A percentile compares a stretch with the other conserved stretches of the same genome.
Conservation (phyloP, 2,797 vertebrate species). For the Acropternis orthonyx region DNA sequence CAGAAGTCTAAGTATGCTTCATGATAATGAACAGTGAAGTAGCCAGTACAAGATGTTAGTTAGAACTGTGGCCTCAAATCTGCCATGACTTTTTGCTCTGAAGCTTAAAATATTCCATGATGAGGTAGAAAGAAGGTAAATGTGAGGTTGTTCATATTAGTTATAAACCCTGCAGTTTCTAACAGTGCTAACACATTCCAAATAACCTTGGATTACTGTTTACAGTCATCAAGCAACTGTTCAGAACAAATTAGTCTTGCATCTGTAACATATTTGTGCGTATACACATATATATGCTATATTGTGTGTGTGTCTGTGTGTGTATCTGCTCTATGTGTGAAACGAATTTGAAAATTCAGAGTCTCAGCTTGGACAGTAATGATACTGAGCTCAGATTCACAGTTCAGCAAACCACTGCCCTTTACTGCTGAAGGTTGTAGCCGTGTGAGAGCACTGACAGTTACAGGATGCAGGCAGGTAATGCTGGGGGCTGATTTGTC, state of each 20-base stretch:
- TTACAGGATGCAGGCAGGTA: background rate
- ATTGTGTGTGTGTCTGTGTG: background rate
- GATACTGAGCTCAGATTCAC: background rate
- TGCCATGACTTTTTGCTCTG: background rate
- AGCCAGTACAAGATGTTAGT: background rate
- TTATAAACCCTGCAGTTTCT: background rate
- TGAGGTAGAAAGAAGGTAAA: background rate
- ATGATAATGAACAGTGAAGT: background rate
- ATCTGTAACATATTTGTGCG: background rate
- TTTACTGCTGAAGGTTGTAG: background rate
- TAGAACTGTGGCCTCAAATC: background rate
- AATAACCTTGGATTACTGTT: background rate
- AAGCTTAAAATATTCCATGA: background rate
- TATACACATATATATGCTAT: rapidly evolving
- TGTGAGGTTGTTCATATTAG: background rate
- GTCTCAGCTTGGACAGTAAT: background rate
- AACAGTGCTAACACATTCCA: background rate
- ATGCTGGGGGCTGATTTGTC: background rate
- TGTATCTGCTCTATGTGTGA: background rate
- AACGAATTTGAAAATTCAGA: background rate
- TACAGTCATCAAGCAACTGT: background rate
- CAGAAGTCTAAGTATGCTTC: background rate
- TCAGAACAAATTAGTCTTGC: background rate
- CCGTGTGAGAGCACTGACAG: rapidly evolving
- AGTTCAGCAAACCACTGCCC: background rate